Percentiles rank a stretch among this genome's conserved stretches.
Evolutionary conservation across 2,888 invertebrate species (phyloP).

Genomic region (Trypoxylon attenuatum): DNA sequence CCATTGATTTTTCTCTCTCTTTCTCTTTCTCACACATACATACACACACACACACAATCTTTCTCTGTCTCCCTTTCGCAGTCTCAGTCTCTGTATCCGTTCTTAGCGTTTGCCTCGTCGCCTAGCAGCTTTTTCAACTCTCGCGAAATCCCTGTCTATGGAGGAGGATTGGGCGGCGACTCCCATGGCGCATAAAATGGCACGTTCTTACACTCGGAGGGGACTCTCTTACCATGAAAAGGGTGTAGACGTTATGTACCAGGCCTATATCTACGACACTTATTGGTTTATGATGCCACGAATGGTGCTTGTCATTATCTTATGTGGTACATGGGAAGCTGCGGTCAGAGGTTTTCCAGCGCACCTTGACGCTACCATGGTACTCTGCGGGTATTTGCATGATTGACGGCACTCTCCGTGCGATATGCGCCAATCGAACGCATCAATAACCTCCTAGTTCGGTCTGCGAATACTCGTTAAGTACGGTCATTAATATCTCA

Average conservation of each 20-base stretch:
- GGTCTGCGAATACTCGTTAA: background rate
- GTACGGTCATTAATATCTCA: slow-evolving; percentile 4
- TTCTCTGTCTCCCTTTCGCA: slow-evolving; percentile 2
- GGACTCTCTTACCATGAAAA: too few relatives aligned
- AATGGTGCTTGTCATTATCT: slow-evolving; percentile 56
- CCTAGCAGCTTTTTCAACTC: background rate
- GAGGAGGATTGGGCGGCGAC: slow-evolving; percentile 16
- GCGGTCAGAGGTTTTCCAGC: slow-evolving; percentile 51
- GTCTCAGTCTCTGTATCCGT: background rate
- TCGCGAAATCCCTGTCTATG: slow-evolving; percentile 21
- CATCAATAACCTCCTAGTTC: slow-evolving; percentile 3
- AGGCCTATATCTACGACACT: slow-evolving; percentile 23
- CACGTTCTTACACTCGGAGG: slow-evolving; percentile 1
- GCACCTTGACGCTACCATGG: slow-evolving; percentile 10
- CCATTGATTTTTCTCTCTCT: slow-evolving; percentile 53
- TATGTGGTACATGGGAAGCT: slow-evolving; percentile 62
- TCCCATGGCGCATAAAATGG: slow-evolving; percentile 21
- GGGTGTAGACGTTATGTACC: slow-evolving; percentile 15
- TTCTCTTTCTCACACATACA: slow-evolving; percentile 1
- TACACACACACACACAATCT: background rate
- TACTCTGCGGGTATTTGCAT: slow-evolving; percentile 43
- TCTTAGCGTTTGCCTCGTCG: background rate
- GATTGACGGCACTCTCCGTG: slow-evolving; percentile 35
- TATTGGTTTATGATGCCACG: slow-evolving; percentile 50
- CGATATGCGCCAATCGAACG: slow-evolving; percentile 41